phyloP scores from a whole-genome alignment of 2,888 invertebrate species.

The Ctenicera cuprea region DNA sequence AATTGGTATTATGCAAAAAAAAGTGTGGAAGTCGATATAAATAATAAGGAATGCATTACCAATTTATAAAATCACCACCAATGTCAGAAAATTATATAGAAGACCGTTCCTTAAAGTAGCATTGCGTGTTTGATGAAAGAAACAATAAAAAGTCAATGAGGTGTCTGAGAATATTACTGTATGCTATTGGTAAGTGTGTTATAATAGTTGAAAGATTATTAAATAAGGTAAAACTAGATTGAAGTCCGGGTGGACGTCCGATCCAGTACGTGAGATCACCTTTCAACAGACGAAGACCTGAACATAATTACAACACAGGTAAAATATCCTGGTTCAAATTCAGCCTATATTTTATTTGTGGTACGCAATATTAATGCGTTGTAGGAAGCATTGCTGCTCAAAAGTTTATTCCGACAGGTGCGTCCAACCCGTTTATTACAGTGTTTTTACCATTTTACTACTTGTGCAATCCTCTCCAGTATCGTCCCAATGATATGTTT shows the following conservation, averaged over 20 bases:
- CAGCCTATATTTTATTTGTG: constrained; percentile 18
- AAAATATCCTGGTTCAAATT: constrained; percentile 14
- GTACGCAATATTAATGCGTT: constrained; percentile 15
- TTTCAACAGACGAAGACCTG: constrained; percentile 8
- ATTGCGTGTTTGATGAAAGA: constrained; percentile 36
- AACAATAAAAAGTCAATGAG: constrained; percentile 43
- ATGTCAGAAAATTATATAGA: constrained; percentile 37
- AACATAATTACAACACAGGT: constrained; percentile 15
- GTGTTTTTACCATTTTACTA: not conserved
- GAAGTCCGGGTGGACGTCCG: not conserved
- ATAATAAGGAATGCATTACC: constrained; percentile 13
- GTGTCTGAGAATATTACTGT: constrained; percentile 36
- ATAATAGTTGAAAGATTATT: constrained; percentile 19
- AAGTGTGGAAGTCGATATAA: constrained; percentile 17
- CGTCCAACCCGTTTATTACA: not conserved
- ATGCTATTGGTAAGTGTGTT: constrained; percentile 29
- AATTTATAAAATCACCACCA: constrained; percentile 23
- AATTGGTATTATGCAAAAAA: too few species aligned
- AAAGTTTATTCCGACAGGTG: constrained; percentile 23
- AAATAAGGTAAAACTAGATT: not conserved
- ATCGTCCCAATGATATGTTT: not conserved
- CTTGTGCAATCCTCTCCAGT: not conserved
- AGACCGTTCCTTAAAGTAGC: constrained; percentile 20
- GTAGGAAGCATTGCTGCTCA: not conserved
- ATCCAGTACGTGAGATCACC: constrained; percentile 9